Evolutionary conservation across 2,113 vertebrate species (phyloP), one percentile per base, ranked within the genome.

Genomic region (Dunckerocampus dactyliophorus): DNA sequence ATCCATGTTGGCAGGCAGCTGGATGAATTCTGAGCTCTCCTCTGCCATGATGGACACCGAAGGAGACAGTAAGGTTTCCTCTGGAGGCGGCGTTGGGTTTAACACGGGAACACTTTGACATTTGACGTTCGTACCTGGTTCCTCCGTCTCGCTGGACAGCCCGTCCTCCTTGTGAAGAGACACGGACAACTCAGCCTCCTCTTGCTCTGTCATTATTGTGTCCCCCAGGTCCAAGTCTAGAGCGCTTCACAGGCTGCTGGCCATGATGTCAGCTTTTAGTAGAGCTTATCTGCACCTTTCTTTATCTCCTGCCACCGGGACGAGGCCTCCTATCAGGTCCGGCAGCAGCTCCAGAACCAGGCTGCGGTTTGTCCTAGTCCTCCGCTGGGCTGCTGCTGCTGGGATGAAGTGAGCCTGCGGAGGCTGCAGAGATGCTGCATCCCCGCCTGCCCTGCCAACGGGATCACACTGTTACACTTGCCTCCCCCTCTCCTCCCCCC

Each of bases 71-170:
- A 75, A 24, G 9, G 76, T 79, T 34, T 88, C 84, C 75, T 76
- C 74, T 6, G 77, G 80, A 13, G 74, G 82, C 4, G 16, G 71
- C 0, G 72, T 77, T 45, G 90, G 91, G 56, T 82, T 91, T 55
- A 94, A 82, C 16, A 74, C 63, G 0, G 92, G 92, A 49, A 93
- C 85, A 86, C 92, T 94, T 76, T 86, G 88, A 1, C 89, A 93
- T 82, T 91, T 88, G n/a, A 85, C 76, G 65, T 71, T 62, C 1
- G 74, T 54, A 1, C 63, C 69, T 0, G 75, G 62, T 3, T 89
- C 87, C 60, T 87, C 85, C 6, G 31, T 34, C 71, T 83, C 77
- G 13, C 83, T 81, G 61, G 86, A 83, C 0, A 72, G 72, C 8
- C 71, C 72, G 0, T 82, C 75, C n/a, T 77, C 80, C 13, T 85